Percentiles rank a stretch among this genome's conserved stretches.
Conservation (phyloP, 2,113 vertebrate genomes). For the Platichthys stellatus region DNA sequence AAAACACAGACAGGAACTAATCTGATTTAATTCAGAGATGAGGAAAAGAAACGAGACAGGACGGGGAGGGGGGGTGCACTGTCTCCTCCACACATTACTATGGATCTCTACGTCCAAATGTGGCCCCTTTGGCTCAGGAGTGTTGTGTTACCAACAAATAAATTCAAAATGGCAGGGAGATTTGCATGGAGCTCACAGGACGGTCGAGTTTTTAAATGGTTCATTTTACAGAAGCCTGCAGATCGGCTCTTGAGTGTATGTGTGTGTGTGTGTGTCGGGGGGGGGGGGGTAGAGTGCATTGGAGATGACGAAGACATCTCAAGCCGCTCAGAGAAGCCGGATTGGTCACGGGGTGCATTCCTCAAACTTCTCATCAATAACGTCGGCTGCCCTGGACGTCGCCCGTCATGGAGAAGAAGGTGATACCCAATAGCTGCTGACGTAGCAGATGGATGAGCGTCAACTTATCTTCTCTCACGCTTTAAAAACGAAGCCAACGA, state of each 20-base stretch:
- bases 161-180: constrained; percentile 43
- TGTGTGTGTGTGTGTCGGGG: too few relatives aligned
- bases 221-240: constrained; percentile 56
- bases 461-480: constrained; percentile 6
- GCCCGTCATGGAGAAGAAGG: constrained; percentile 3
- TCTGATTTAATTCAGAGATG: constrained; percentile 10
- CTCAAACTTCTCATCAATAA: constrained; percentile 60
- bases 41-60: constrained; percentile 15
- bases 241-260: constrained; percentile 9
- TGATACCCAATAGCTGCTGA: constrained; percentile 31
- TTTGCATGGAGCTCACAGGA: constrained; percentile 69
- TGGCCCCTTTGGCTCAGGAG: constrained; percentile 22
- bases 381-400: neutral
- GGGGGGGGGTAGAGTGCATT: too few relatives aligned
- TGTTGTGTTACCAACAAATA: constrained; percentile 53
- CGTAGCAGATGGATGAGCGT: constrained; percentile 21
- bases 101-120: constrained; percentile 21
- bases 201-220: constrained; percentile 54
- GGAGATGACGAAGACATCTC: constrained; percentile 37
- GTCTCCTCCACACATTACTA: constrained; percentile 19
- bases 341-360: constrained; percentile 53
- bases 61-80: neutral
- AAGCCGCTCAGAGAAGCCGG: constrained; percentile 18
- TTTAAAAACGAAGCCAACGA: constrained; percentile 26
- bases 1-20: constrained; percentile 35